Evolutionary conservation across 2,888 invertebrate species (phyloP), one percentile per base, ranked within the genome.

Genomic region (Megamerina dolium): DNA sequence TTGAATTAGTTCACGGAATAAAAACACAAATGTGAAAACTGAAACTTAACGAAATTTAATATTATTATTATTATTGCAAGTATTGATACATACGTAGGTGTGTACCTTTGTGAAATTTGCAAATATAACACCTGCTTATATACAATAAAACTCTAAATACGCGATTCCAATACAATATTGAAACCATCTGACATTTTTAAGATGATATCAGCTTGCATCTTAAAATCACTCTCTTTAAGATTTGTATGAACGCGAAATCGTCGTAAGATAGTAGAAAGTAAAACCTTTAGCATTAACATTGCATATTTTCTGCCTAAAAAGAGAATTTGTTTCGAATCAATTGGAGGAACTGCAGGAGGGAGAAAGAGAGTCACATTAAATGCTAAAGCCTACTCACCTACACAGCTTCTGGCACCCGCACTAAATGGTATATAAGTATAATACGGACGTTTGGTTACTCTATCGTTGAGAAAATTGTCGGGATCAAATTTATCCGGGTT

Each of bases 371-470:
- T 27, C 27, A 10, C 27, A 27, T 13, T 3, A n/a, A n/a, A n/a
- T n/a, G n/a, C n/a, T n/a, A 27, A 4, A 27, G 10, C 13, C 5
- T 14, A 31, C 31, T 5, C 3, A 31, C 50, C 86, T 13, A 86
- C 86, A 65, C 87, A 87, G 55, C 85, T 85, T 48, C 87, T 77
- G 2, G 87, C 86, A 19, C 87, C 87, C 34, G 87, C 87, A 47
- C 85, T 85, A 74, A 87, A 87, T 0, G 87, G 87, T 37, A 87
- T 81, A 60, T 80, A 87, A 43, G 84, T 80, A 64, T 87, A 87
- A 62, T 85, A 87, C 57, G 87, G 87, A 37, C 87, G 76, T 54
- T 82, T 81, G 21, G 80, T 79, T 6, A 82, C 80, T 45, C 80
- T 80, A 60, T 87, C 85, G 0, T 86, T 85, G 30, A 87, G 68